Conservation (phyloP, 2,797 vertebrate genomes). For the Paratrypauchen microcephalus region DNA sequence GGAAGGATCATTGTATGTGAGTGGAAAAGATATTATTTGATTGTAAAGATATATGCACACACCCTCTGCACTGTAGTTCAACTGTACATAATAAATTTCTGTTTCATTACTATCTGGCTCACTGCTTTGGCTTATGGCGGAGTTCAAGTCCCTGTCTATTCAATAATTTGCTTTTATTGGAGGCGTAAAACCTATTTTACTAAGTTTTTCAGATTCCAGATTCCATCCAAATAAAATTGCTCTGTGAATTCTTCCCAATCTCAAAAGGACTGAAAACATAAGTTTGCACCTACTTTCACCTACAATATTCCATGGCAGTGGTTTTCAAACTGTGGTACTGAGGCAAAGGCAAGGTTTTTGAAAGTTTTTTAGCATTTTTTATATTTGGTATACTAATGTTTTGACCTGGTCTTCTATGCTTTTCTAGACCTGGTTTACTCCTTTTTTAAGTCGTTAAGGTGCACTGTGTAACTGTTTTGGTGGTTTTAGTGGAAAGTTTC, state of each 20-base stretch:
- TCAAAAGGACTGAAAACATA: constrained; percentile 41
- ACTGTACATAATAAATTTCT: constrained; percentile 75
- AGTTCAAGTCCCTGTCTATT: constrained; percentile 59
- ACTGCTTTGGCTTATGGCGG: constrained; percentile 34
- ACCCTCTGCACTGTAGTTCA: constrained; percentile 59
- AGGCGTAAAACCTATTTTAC: constrained; percentile 39
- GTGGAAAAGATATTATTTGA: constrained; percentile 38
- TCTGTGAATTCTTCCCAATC: constrained; percentile 55
- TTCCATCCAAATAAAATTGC: constrained; percentile 58
- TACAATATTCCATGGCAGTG: constrained; percentile 60
- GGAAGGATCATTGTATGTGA: constrained; percentile 56
- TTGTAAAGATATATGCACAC: constrained; percentile 50
- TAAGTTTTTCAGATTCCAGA: constrained; percentile 25
- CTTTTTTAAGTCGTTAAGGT: too few relatives aligned
- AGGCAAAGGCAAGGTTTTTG: too few relatives aligned
- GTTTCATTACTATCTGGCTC: constrained; percentile 63
- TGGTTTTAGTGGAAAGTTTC: too few relatives aligned
- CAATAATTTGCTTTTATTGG: constrained; percentile 60
- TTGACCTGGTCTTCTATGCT: too few relatives aligned
- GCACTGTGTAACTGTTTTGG: too few relatives aligned
- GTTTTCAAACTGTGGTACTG: not conserved
- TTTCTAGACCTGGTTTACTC: too few relatives aligned
- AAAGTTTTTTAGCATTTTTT: too few relatives aligned
- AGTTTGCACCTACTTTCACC: constrained; percentile 60
- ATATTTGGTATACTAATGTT: too few relatives aligned